Evolutionary conservation across 2,113 vertebrate genomes (phyloP), one percentile per base, ranked within the genome.

Genomic region (Mesocricetus auratus): DNA sequence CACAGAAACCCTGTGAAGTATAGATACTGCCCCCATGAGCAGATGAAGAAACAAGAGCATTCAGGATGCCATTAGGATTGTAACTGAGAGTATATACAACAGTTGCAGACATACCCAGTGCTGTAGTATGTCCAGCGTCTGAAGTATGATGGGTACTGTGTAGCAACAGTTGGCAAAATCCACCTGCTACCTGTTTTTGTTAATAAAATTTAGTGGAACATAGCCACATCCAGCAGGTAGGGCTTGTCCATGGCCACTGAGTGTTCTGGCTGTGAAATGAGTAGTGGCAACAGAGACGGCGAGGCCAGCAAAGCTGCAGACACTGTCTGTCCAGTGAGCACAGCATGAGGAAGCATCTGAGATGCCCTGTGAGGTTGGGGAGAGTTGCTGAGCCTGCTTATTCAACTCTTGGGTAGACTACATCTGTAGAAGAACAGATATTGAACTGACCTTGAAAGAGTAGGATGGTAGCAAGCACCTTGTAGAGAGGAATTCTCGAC

Each of bases 121-220:
- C 78, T 83, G 22, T 81, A 39, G 1, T 58, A 33, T 88, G 47
- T 77, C 91, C 91, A 60, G 45, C 64, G n/a, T 77, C 64, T 75
- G 45, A 91, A 83, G 62, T 87, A 21, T 71, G 69, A 92, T 62
- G 47, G 42, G 33, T 56, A 64, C 64, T 42, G 11, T 56, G 56
- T 81, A 94, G 78, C 74, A 91, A 45, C 86, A 64, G 13, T 66
- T 75, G 60, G 68, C 78, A 95, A 93, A 47, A 83, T 64, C 29
- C 1, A 16, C 69, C 86, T 74, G 47, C 89, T 83, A 36, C 78
- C 68, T 94, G 56, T 87, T 82, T 94, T 73, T 93, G 3, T 93
- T 88, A 97, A 96, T 95, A 94, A 95, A 97, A 86, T 85, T 71
- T 90, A 91, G 62, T 94, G 85, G 78, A 95, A 79, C 79, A 62